Evolutionary conservation across 2,113 vertebrate species (phyloP).

Genomic region (Dicerorhinus sumatrensis): DNA sequence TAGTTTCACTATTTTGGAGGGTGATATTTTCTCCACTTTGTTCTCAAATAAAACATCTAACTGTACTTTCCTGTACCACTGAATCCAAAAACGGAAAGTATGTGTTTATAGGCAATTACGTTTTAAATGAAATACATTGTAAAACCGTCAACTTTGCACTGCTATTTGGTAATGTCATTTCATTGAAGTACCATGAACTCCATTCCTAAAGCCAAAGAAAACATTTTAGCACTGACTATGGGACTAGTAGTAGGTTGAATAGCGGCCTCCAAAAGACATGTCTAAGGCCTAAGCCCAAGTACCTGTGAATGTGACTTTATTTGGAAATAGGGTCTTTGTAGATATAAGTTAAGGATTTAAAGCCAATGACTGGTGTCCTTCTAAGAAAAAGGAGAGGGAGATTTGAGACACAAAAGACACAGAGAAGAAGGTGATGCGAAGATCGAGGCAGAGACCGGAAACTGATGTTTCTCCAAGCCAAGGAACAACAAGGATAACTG

Average conservation of each 20-base stretch:
- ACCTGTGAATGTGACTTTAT: background rate
- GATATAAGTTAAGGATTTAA: background rate
- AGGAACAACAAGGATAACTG: background rate
- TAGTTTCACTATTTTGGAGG: background rate
- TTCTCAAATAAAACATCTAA: conserved; percentile 21
- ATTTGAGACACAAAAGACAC: background rate
- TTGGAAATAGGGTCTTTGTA: background rate
- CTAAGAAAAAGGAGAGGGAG: background rate
- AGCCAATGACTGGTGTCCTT: background rate
- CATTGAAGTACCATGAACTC: background rate
- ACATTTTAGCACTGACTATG: background rate
- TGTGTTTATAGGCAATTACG: background rate
- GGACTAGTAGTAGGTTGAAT: background rate
- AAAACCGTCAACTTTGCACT: background rate
- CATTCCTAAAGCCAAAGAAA: conserved; percentile 34
- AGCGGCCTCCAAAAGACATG: background rate
- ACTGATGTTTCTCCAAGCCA: background rate
- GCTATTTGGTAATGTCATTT: background rate
- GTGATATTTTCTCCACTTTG: background rate
- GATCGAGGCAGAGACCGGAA: background rate
- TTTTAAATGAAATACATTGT: background rate
- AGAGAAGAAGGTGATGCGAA: background rate
- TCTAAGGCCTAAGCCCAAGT: background rate
- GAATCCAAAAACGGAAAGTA: background rate
- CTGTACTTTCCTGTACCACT: background rate